phyloP scores from a whole-genome alignment of 2,888 invertebrate species.

The Dasypolia templi region DNA sequence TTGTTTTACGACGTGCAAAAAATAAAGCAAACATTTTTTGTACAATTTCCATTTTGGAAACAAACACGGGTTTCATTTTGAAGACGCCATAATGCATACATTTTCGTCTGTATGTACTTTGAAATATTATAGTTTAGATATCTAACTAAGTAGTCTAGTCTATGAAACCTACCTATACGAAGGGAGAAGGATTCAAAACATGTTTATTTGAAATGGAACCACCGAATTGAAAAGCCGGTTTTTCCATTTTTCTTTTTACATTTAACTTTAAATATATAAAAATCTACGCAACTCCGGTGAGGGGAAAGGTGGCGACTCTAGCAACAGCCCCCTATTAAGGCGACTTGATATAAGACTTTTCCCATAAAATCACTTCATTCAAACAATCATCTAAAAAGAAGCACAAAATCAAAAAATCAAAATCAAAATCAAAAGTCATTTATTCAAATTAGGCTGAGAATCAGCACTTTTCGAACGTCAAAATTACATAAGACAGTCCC shows the following conservation, averaged over 20 bases:
- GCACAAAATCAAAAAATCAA: too few relatives aligned
- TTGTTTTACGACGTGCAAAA: constrained; percentile 52
- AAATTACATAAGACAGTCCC: too few relatives aligned
- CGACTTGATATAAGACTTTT: too few relatives aligned
- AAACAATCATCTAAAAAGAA: background rate
- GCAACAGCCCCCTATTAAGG: too few relatives aligned
- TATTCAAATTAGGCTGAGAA: too few relatives aligned
- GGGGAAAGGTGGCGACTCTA: too few relatives aligned
- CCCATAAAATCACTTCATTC: background rate
- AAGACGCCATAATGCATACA: background rate
- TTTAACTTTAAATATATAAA: too few relatives aligned
- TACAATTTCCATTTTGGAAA: constrained; percentile 28
- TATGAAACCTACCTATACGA: background rate
- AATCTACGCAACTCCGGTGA: too few relatives aligned
- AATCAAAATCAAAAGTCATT: too few relatives aligned
- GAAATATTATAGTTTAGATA: too few relatives aligned
- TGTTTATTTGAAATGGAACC: background rate
- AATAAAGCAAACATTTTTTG: constrained; percentile 34
- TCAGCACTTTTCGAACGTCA: too few relatives aligned
- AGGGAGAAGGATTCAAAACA: background rate
- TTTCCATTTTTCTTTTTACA: too few relatives aligned
- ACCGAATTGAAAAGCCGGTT: background rate
- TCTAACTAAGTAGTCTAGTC: background rate
- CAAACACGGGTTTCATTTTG: constrained; percentile 25
- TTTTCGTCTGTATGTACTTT: background rate